A percentile compares a stretch with the other conserved stretches of the same genome.
phyloP scores from a whole-genome alignment of 1,140 invertebrate genomes.

The Drosophila bocqueti region DNA sequence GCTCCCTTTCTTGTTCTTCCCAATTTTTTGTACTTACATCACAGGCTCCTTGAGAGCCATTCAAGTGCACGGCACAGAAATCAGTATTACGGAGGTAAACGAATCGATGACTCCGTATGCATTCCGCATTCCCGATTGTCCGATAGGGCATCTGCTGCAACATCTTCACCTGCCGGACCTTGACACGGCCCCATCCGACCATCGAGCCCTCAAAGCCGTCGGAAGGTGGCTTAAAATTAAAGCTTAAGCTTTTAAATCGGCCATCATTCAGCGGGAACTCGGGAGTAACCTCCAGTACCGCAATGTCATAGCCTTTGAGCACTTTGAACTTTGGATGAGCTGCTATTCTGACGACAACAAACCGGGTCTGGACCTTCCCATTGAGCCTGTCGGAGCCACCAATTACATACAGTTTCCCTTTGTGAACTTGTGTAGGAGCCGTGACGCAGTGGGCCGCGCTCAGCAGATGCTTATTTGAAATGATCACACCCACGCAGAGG shows the following conservation, averaged over 20 bases:
- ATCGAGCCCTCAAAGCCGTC: conserved; percentile 1
- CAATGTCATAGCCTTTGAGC: conserved; percentile 55
- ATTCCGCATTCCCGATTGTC: conserved; percentile 33
- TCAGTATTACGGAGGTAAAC: conserved; percentile 38
- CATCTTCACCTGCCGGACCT: neutral
- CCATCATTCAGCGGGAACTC: conserved; percentile 40
- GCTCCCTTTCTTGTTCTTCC: neutral
- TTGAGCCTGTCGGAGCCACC: conserved; percentile 37
- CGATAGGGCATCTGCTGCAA: conserved; percentile 35
- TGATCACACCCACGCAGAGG: conserved; percentile 62
- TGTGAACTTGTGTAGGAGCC: neutral
- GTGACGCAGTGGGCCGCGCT: conserved; percentile 55
- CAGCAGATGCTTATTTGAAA: conserved; percentile 43
- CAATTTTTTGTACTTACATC: conserved; percentile 33
- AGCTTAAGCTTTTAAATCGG: conserved; percentile 32
- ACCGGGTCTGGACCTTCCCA: neutral
- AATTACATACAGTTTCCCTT: conserved; percentile 6
- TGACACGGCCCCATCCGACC: conserved; percentile 57
- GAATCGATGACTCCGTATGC: conserved; percentile 20
- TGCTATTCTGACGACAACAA: conserved; percentile 10
- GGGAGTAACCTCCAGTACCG: conserved; percentile 26
- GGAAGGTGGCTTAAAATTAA: neutral
- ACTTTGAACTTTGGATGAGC: conserved; percentile 35
- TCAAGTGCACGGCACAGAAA: conserved; percentile 51
- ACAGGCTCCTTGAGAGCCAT: conserved; percentile 50